Base-by-base conservation (phyloP, 2,888 invertebrate species). In the Himalopsyche kuldschensis region DNA sequence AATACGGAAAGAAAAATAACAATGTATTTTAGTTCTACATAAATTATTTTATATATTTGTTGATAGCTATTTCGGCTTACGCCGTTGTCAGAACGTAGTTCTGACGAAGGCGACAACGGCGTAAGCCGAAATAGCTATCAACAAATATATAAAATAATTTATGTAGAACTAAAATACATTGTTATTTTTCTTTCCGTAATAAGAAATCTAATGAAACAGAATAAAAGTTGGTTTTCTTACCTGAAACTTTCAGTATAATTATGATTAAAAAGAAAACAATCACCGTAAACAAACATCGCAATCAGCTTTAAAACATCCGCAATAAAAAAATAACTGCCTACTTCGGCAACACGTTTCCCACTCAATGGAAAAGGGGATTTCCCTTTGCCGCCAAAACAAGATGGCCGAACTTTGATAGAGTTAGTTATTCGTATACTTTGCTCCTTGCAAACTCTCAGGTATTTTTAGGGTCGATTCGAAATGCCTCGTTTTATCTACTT, bases 401-500 rank as follows among this genome's bases (percentile, higher is more conserved):
- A 82, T 80, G 83, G 79, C 76, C 55, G 77, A 82, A 55, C 63
- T 75, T 85, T 82, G 85, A 83, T 82, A 80, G 83, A 85, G 85
- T 85, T 85, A 85, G 83, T 83, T 83, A 85, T 81, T 78, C 83
- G 77, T 78, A 41, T 78, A 32, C 77, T 75, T 75, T 69, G 75
- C 32, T 32, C 48, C 35, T 31, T 41, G 55, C 27, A 27, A 30
- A 47, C 79, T 47, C 79, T 82, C 55, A 46, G 78, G 77, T 76
- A 81, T 76, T 78, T 48, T 77, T 81, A 46, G 79, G 79, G 76
- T 55, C 48, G 48, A 55, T 31, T 79, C 77, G 48, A 81, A 77
- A 77, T 48, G 81, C 84, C 79, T 82, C 80, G 82, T 84, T 85
- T 85, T 85, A 85, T 85, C 84, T 85, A 81, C 82, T 85, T 85